Evolutionary conservation across 1,140 invertebrate genomes (phyloP), one percentile per base, ranked within the genome.

Genomic region (Harlomillsia oculata): DNA sequence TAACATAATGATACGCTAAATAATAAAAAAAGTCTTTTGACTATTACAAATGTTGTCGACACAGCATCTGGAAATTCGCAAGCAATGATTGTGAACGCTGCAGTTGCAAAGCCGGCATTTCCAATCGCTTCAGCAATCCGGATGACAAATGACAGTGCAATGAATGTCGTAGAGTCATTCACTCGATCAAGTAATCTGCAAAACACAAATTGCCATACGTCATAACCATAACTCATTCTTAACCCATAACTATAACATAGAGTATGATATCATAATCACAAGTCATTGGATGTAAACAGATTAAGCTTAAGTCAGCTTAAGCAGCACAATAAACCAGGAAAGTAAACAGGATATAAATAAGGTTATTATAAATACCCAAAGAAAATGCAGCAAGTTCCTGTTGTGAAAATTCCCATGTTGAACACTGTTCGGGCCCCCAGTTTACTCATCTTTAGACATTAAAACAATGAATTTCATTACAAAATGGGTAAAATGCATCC

Each of bases 371-470:
- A n/a, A n/a, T 67, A 74, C 71, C 74, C 75, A 71, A 77, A 76
- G 14, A 74, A 53, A 43, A 76, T 61, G 5, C 56, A 52, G 20
- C 57, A 41, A 11, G 53, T 78, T 25, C 85, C 87, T 0, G 85
- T 87, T 0, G 86, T 88, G 62, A 91, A 79, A 43, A 94, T 87
- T 1, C 91, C 91, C 32, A 80, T 78, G 67, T 89, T 86, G 73
- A 92, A 92, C 45, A 93, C 74, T 9, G 85, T 69, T 68, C 91
- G 92, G 0, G 89, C 85, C 14, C 45, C 45, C 14, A 48, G 13
- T 48, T 32, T 48, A 48, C 34, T 48, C 64, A 53, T 61, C 65
- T 62, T 53, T 61, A 25, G 20, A 11, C 21, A 6, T 46, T 46
- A 6, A 25, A 11, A 11, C 8, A 49, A 5, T 49, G 4, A 45